Percentiles rank a stretch among this genome's conserved stretches.
These are phyloP conservation scores for Pedetes capensis DNA, from an alignment of 2,113 vertebrate species.

Conservation along the genomic window DNA sequence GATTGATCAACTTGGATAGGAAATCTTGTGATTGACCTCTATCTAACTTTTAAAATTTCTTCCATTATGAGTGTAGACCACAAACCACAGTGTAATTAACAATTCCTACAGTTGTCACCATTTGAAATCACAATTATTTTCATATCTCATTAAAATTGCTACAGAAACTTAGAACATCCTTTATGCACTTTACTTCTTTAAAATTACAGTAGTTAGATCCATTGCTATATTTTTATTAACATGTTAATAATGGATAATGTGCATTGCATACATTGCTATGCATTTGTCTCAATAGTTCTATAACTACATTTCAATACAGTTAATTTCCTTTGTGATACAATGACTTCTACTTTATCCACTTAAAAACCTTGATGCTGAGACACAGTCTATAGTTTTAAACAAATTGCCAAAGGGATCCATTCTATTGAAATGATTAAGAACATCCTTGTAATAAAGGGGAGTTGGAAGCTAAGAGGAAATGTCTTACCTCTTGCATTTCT, in stretches of 20 bases:
- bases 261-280: neutral
- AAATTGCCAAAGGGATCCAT: neutral
- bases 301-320: neutral
- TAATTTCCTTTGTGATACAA: neutral
- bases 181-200: neutral
- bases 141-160: neutral
- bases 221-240: neutral
- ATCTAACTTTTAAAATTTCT: neutral
- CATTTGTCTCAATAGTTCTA: neutral
- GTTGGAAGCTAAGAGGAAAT: neutral
- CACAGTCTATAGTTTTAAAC: neutral
- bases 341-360: neutral
- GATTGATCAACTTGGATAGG: neutral
- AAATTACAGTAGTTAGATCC: neutral
- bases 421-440: neutral
- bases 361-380: neutral
- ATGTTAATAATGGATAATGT: neutral
- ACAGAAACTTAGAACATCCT: neutral
- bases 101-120: neutral
- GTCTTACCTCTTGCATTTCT: neutral
- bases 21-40: neutral
- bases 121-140: neutral
- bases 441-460: neutral
- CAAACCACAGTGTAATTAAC: neutral
- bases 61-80: neutral